Conservation (phyloP, 1,140 invertebrate species). For the Lysiphlebus fabarum region DNA sequence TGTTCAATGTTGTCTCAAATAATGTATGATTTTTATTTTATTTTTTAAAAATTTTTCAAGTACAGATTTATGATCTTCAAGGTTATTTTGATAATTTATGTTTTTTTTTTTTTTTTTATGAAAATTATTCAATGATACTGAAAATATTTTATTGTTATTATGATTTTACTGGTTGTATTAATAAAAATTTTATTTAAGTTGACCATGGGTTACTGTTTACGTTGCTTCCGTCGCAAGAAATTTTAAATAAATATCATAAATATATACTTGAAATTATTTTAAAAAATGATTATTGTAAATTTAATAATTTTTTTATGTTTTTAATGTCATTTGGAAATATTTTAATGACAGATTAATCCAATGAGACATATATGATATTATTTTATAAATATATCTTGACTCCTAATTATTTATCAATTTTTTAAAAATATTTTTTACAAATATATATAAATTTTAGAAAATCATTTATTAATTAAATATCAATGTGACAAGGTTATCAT, state of each 20-base stretch:
- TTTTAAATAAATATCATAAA: no score
- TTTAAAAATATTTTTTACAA: not conserved
- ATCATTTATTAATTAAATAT: no score
- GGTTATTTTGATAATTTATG: no score
- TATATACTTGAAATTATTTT: constrained; percentile 33
- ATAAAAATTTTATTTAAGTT: no score
- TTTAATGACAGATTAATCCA: constrained; percentile 58
- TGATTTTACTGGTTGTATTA: no score
- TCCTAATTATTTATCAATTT: constrained; percentile 45
- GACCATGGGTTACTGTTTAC: no score
- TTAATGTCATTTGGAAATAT: constrained; percentile 54
- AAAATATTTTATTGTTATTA: no score
- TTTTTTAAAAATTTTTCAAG: not conserved
- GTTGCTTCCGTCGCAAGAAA: not conserved
- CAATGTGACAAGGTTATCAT: no score
- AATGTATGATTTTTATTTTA: not conserved
- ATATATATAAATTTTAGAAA: no score
- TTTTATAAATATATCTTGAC: constrained; percentile 60
- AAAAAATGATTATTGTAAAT: constrained; percentile 50
- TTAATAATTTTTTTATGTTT: constrained; percentile 54
- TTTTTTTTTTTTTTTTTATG: no score
- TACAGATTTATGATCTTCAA: no score
- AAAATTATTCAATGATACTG: no score
- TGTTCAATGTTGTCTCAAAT: not conserved
- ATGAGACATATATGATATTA: constrained; percentile 58